phyloP scores from a whole-genome alignment of 2,113 vertebrate species.

The Balaeniceps rex region DNA sequence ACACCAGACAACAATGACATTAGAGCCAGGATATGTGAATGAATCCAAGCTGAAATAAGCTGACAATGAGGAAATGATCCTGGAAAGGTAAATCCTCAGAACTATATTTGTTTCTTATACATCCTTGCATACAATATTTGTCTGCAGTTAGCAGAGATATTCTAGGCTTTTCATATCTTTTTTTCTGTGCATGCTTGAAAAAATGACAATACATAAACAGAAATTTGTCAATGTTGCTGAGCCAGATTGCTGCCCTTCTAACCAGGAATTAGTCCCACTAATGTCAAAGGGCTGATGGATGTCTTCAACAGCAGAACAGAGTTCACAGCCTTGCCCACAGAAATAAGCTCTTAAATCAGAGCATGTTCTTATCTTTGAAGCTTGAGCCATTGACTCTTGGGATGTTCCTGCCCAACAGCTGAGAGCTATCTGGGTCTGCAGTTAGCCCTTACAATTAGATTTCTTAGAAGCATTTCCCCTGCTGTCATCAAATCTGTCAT shows the following conservation, averaged over 20 bases:
- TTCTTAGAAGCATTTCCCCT: neutral
- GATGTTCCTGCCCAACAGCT: neutral
- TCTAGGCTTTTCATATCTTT: neutral
- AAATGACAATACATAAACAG: neutral
- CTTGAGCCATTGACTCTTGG: neutral
- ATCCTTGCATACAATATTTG: neutral
- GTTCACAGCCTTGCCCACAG: neutral
- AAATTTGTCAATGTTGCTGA: neutral
- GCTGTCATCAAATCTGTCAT: slow-evolving; percentile 30
- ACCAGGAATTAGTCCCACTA: neutral
- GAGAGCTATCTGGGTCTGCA: neutral
- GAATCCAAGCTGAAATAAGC: neutral
- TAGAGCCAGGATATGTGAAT: neutral
- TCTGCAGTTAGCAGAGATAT: neutral
- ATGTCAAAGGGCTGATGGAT: neutral
- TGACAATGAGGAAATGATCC: neutral
- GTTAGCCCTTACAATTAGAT: neutral
- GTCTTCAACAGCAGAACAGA: neutral
- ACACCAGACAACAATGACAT: neutral
- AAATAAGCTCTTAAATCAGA: slow-evolving; percentile 45
- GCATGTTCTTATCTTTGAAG: slow-evolving; percentile 13
- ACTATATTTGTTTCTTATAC: neutral
- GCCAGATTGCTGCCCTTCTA: neutral
- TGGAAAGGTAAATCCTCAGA: neutral
- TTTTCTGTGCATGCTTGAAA: neutral